phyloP scores from a whole-genome alignment of 53 echinoderm and acorn worm species.

The Crossaster papposus region DNA sequence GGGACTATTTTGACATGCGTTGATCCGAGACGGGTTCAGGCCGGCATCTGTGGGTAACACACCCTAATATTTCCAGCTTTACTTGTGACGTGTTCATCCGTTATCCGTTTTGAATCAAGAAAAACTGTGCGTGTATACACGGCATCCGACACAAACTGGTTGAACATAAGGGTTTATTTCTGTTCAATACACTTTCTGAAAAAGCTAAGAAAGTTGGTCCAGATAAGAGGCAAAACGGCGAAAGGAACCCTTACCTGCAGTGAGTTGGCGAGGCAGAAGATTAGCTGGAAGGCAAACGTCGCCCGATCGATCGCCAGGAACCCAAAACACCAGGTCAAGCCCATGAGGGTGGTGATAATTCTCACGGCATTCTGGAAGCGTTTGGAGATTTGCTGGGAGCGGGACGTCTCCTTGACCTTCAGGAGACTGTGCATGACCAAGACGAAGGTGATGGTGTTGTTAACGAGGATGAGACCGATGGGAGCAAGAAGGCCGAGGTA shows the following conservation, averaged over 20 bases:
- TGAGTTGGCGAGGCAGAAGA: constrained; percentile 68
- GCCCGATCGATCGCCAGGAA: constrained; percentile 69
- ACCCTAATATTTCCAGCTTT: no score
- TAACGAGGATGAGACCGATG: constrained; percentile 36
- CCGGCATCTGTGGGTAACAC: no score
- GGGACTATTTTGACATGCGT: no score
- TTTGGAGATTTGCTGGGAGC: constrained; percentile 67
- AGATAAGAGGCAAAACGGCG: no score
- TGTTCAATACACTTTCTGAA: no score
- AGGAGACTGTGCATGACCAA: constrained; percentile 53
- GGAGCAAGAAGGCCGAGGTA: constrained; percentile 38
- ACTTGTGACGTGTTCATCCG: no score
- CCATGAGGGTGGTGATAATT: constrained; percentile 70
- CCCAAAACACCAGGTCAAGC: constrained; percentile 75
- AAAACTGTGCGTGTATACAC: no score
- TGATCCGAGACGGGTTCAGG: no score
- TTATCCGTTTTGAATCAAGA: no score
- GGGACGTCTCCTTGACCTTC: constrained; percentile 54
- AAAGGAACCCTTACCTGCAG: constrained; percentile 55
- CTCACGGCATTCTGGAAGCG: constrained; percentile 72
- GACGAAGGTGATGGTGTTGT: constrained; percentile 71
- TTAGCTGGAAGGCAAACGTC: constrained; percentile 65
- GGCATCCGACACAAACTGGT: no score
- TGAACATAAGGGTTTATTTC: no score
- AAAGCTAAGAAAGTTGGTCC: no score